Evolutionary conservation across 2,797 vertebrate species (phyloP).

Genomic region (Phaenicophaeus curvirostris): DNA sequence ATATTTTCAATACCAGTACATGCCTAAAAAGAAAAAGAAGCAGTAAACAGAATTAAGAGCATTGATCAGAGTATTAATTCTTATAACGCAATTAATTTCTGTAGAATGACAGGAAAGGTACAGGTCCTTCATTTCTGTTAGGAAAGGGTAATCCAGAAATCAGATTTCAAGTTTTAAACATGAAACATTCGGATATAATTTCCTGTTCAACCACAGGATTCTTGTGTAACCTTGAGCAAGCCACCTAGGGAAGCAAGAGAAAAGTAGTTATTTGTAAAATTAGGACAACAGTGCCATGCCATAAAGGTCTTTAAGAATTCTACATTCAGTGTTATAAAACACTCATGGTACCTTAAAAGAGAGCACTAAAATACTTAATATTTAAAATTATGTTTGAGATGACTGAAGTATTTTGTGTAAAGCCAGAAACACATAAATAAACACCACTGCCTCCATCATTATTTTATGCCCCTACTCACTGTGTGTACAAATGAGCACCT

Average conservation of each 20-base stretch:
- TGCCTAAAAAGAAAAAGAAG: constrained; percentile 82
- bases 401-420: neutral
- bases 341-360: neutral
- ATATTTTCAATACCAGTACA: constrained; percentile 99
- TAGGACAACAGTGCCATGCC: neutral
- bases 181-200: neutral
- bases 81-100: neutral
- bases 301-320: neutral
- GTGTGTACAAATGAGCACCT: neutral
- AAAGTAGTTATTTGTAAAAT: constrained; percentile 10
- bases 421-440: neutral
- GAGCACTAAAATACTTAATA: neutral
- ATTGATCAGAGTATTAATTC: neutral
- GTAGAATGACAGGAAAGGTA: neutral
- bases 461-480: neutral
- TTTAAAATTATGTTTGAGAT: neutral
- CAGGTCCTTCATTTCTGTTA: neutral
- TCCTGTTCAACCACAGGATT: neutral
- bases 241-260: neutral
- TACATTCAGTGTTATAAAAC: neutral
- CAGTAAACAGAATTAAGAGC: constrained; percentile 27
- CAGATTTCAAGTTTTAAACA: neutral
- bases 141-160: neutral
- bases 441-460: neutral
- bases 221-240: neutral